phyloP scores from a whole-genome alignment of 2,797 vertebrate species.

The Lacerta viridis region DNA sequence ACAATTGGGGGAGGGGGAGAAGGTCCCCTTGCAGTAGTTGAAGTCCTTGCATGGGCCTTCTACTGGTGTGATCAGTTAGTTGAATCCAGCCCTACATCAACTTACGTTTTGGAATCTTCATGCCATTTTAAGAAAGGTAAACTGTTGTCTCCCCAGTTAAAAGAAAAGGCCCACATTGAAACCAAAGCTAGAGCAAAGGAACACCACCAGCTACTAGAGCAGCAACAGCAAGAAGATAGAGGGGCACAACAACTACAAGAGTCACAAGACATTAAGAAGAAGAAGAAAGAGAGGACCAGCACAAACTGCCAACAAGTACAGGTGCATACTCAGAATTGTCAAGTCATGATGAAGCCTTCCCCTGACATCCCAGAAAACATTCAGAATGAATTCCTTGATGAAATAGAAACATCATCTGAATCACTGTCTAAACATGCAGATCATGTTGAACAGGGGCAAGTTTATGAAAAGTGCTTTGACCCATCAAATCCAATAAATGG shows the following conservation, averaged over 20 bases:
- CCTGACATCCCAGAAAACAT: slow-evolving; percentile 82
- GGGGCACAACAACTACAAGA: slow-evolving; percentile 90
- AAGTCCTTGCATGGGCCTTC: no score
- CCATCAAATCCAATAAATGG: slow-evolving; percentile 59
- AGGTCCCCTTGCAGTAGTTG: no score
- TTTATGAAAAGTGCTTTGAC: slow-evolving; percentile 72
- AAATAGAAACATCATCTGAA: slow-evolving; percentile 73
- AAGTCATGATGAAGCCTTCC: slow-evolving; percentile 85
- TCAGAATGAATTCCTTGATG: slow-evolving; percentile 81
- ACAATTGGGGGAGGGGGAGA: no score
- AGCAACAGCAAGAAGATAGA: slow-evolving; percentile 85
- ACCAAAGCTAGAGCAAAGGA: slow-evolving; percentile 90
- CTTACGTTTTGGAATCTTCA: slow-evolving; percentile 1
- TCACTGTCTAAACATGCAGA: slow-evolving; percentile 75
- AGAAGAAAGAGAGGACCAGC: slow-evolving; percentile 91
- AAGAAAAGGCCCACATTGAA: slow-evolving; percentile 94
- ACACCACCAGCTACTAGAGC: slow-evolving; percentile 85
- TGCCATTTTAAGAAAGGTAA: slow-evolving; percentile 6
- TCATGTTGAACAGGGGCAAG: slow-evolving; percentile 74
- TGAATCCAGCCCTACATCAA: no score
- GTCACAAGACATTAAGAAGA: slow-evolving; percentile 91
- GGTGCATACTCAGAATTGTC: slow-evolving; percentile 82
- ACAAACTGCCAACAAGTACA: slow-evolving; percentile 79
- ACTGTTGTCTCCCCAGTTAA: slow-evolving; percentile 82
- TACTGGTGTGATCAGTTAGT: no score